Evolutionary conservation across 2,888 invertebrate species (phyloP).

Genomic region (Belgica antarctica): DNA sequence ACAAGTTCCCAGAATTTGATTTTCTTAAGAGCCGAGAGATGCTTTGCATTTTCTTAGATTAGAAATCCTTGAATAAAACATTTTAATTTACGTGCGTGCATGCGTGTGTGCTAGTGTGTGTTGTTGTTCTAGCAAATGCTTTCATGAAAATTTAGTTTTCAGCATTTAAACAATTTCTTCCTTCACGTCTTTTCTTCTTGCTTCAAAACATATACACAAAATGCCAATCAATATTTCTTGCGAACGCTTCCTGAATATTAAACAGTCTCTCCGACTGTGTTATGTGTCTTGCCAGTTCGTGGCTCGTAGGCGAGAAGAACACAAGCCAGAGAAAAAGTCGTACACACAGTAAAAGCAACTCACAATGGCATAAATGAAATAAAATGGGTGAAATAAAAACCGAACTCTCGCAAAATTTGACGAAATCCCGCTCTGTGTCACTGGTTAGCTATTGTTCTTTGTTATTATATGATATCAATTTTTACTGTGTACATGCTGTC

Average conservation of each 20-base stretch:
- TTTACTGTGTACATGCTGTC: conserved; percentile 42
- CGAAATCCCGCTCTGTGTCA: conserved; percentile 13
- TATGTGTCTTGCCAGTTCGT: conserved; percentile 23
- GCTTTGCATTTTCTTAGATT: conserved; percentile 11
- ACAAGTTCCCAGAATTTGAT: background rate
- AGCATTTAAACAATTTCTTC: conserved; percentile 37
- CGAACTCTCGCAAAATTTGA: conserved; percentile 13
- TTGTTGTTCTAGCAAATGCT: background rate
- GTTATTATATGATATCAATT: conserved; percentile 38
- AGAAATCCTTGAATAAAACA: conserved; percentile 15
- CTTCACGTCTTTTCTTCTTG: background rate
- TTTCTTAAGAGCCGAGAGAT: background rate
- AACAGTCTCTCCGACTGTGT: conserved; percentile 25
- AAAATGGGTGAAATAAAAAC: conserved; percentile 34
- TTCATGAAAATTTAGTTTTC: conserved; percentile 20
- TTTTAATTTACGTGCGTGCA: background rate
- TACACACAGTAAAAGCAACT: conserved; percentile 3
- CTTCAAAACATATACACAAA: conserved; percentile 36
- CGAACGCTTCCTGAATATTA: conserved; percentile 42
- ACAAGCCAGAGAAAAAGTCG: conserved; percentile 12
- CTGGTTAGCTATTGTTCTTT: conserved; percentile 25
- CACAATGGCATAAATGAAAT: conserved; percentile 31
- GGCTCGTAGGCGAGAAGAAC: background rate
- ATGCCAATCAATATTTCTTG: conserved; percentile 42
- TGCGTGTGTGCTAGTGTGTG: conserved; percentile 1